A percentile compares a stretch with the other conserved stretches of the same genome.
Evolutionary conservation across 2,113 vertebrate species (phyloP).

Genomic region (Typhlomys cinereus): DNA sequence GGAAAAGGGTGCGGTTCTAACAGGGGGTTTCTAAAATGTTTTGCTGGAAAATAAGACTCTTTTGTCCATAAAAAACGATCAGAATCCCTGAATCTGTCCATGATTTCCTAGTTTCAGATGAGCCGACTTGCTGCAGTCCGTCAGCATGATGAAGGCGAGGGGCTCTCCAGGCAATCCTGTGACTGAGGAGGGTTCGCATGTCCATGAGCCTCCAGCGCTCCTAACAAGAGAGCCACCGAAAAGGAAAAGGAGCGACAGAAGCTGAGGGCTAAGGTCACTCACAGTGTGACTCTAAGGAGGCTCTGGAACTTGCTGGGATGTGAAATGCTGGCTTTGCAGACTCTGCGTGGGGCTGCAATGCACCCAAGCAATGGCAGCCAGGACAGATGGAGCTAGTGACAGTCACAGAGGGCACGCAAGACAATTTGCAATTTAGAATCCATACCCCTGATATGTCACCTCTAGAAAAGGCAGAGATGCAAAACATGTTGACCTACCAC

Average conservation of each 20-base stretch:
- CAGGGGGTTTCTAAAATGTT: neutral
- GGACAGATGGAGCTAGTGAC: neutral
- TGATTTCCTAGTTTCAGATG: neutral
- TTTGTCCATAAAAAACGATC: neutral
- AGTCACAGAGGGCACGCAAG: neutral
- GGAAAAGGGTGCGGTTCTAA: neutral
- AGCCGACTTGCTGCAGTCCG: neutral
- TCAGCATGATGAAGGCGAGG: neutral
- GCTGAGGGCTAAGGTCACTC: neutral
- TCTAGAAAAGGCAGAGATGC: neutral
- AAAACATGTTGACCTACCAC: neutral
- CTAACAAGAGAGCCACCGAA: neutral
- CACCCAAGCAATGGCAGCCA: neutral
- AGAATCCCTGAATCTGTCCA: neutral
- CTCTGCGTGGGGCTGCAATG: neutral
- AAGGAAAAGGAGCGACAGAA: neutral
- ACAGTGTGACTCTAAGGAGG: neutral
- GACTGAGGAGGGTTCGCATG: neutral
- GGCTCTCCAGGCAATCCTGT: neutral
- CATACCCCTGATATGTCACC: neutral
- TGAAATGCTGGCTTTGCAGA: neutral
- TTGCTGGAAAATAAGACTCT: neutral
- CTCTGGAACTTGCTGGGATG: neutral
- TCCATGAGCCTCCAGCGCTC: no score
- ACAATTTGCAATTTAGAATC: neutral